phyloP scores from a whole-genome alignment of 2,113 vertebrate genomes.

The Terrapene triunguis region DNA sequence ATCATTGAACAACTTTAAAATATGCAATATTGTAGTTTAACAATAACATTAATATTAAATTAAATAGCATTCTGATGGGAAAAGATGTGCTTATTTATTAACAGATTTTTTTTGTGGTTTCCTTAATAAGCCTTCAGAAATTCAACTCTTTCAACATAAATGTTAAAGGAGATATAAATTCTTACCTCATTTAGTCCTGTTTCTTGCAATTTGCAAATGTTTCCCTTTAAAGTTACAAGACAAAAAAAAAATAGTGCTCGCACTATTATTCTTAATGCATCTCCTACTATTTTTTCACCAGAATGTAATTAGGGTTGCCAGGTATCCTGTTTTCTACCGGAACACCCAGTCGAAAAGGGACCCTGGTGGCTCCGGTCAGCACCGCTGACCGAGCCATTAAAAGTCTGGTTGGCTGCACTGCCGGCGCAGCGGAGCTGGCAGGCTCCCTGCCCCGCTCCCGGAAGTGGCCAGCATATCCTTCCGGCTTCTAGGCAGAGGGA shows the following conservation, averaged over 20 bases:
- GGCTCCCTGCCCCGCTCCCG: too few relatives aligned
- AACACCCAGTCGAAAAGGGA: too few relatives aligned
- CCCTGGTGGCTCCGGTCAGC: too few relatives aligned
- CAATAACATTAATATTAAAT: not conserved
- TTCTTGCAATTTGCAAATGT: conserved; percentile 5
- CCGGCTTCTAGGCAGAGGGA: too few relatives aligned
- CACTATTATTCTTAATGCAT: not conserved
- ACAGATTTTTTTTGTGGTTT: not conserved
- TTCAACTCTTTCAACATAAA: not conserved
- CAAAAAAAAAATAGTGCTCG: not conserved
- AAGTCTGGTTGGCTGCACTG: too few relatives aligned
- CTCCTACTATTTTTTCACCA: not conserved
- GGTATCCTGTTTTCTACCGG: too few relatives aligned
- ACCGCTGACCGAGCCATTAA: too few relatives aligned
- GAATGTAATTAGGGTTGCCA: not conserved
- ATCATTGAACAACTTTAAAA: not conserved
- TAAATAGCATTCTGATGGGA: not conserved
- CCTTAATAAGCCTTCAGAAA: not conserved
- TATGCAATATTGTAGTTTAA: not conserved
- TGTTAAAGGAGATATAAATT: not conserved
- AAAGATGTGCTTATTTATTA: not conserved
- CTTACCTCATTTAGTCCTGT: not conserved
- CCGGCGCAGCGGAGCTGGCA: too few relatives aligned
- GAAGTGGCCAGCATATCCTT: too few relatives aligned
- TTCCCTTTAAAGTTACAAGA: not conserved